Base-by-base conservation (phyloP, 2,113 vertebrate genomes). In the Atherinomorus stipes region DNA sequence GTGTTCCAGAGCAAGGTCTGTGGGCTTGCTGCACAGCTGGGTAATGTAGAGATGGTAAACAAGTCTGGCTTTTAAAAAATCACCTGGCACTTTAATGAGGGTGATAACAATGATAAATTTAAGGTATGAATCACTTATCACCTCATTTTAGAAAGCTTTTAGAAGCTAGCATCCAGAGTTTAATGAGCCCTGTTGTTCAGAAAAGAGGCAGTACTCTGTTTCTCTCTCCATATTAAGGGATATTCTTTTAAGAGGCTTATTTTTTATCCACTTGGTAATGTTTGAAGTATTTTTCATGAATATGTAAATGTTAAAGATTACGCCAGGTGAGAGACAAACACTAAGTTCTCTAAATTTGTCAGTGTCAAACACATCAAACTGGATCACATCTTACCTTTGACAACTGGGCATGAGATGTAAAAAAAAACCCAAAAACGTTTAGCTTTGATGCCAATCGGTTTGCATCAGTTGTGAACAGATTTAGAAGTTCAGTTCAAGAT, bases 101-200 rank as follows among this genome's bases (percentile, higher is more conserved):
- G 26, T 18, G 23, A 83, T 60, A 64, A 71, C 18, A 52, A 47
- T 47, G 19, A 47, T 47, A 67, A 57, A 53, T 62, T 40, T 81
- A 2, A 84, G 71, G 84, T 74, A 7, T 18, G 44, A 47, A 47
- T 47, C 18, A 18, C 76, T 79, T 66, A 81, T 84, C 71, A 59
- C 76, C 50, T 40, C 6, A 4, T 80, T 73, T 59, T 64, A 40
- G n/a, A 45, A 76, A 61, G 57, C 64, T 51, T 85, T 52, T 28
- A 70, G 71, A 31, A 64, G 68, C 69, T 59, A 59, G 40, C 64
- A 69, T 23, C 54, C 67, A 45, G 57, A 71, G 62, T 75, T 57
- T 71, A 85, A 78, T 62, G 44, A 77, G n/a, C 28, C 44, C 1
- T 49, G 57, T 52, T 42, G 4, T 40, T 49, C 57, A 47, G 18